Conservation (phyloP, 2,888 invertebrate genomes). For the Adineta ricciae region DNA sequence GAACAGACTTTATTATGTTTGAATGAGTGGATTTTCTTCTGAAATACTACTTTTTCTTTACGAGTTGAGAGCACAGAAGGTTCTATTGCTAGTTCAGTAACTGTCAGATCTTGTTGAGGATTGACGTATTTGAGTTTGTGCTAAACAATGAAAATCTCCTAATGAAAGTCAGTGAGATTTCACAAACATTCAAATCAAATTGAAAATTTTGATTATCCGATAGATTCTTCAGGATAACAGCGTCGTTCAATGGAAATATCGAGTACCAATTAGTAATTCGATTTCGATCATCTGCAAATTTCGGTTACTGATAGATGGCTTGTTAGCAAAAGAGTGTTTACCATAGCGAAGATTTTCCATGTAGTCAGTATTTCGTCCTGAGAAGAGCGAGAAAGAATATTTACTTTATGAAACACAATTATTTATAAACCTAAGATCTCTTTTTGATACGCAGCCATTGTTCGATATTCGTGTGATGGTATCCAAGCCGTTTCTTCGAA, state of each 20-base stretch:
- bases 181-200: neutral
- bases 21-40: neutral
- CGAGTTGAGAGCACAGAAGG: neutral
- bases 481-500: slow-evolving; percentile 76
- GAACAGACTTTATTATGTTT: neutral
- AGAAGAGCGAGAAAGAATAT: neutral
- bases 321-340: neutral
- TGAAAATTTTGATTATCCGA: neutral
- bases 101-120: neutral
- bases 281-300: neutral
- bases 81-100: neutral
- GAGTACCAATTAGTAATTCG: neutral
- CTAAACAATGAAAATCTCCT: neutral
- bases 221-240: neutral
- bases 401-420: neutral
- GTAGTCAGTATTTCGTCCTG: neutral
- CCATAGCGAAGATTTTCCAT: slow-evolving; percentile 5
- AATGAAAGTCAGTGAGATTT: neutral
- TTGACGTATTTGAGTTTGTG: neutral
- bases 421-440: slow-evolving; percentile 26
- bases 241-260: neutral
- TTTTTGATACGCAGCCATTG: slow-evolving; percentile 61
- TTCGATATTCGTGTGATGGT: slow-evolving; percentile 74
- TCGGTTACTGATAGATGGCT: neutral
- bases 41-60: slow-evolving; percentile 23